phyloP scores from a whole-genome alignment of 2,797 vertebrate genomes.

The Pteronotus mesoamericanus region DNA sequence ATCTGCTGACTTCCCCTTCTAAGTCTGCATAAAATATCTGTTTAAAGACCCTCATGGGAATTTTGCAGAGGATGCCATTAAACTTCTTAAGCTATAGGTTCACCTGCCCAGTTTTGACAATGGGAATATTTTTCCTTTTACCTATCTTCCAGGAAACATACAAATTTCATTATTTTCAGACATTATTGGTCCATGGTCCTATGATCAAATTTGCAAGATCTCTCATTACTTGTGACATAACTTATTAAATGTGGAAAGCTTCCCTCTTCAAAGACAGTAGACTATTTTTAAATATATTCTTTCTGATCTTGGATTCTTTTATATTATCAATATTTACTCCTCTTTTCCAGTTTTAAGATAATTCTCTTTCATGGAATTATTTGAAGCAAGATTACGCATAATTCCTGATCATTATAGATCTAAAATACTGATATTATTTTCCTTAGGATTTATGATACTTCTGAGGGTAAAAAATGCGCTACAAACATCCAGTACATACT shows the following conservation, averaged over 20 bases:
- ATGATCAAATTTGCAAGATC: background rate
- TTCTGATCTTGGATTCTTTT: background rate
- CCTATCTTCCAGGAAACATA: background rate
- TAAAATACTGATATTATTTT: slow-evolving; percentile 11
- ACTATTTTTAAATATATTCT: background rate
- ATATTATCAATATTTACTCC: background rate
- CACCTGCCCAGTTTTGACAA: background rate
- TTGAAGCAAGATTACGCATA: background rate
- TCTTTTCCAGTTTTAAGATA: background rate
- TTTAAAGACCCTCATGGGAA: background rate
- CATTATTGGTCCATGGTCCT: background rate
- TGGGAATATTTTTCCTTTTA: background rate
- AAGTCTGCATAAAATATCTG: background rate
- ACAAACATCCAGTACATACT: background rate
- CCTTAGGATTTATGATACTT: background rate
- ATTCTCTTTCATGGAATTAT: background rate
- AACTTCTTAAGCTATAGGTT: background rate
- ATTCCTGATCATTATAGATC: background rate
- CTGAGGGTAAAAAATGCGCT: background rate
- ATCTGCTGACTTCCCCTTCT: background rate
- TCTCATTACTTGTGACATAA: background rate
- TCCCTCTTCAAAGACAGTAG: background rate
- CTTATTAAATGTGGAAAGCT: background rate
- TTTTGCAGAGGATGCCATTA: background rate
- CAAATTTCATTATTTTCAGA: background rate